Conservation (phyloP, 2,113 vertebrate genomes). For the Neogale vison region DNA sequence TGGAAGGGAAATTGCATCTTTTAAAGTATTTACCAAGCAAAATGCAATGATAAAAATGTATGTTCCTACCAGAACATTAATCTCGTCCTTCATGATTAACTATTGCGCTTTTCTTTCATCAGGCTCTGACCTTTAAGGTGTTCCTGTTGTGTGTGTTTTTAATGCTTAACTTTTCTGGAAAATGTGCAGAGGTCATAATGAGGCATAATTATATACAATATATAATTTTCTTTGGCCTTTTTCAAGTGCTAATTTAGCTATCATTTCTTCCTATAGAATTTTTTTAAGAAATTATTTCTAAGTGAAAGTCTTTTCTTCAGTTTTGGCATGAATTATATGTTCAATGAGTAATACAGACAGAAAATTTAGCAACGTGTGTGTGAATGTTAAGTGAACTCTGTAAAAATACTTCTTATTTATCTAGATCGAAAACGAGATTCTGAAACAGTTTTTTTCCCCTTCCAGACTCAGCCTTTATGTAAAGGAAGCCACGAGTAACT, state of each 20-base stretch:
- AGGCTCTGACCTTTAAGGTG: slow-evolving; percentile 78
- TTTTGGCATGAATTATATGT: slow-evolving; percentile 48
- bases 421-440: slow-evolving; percentile 4
- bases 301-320: slow-evolving; percentile 60
- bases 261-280: slow-evolving; percentile 75
- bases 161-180: slow-evolving; percentile 77
- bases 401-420: slow-evolving; percentile 46
- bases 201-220: slow-evolving; percentile 78
- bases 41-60: slow-evolving; percentile 62
- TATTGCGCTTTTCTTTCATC: slow-evolving; percentile 75
- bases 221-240: slow-evolving; percentile 81
- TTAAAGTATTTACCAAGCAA: slow-evolving; percentile 64
- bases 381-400: neutral
- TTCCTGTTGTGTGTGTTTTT: slow-evolving; percentile 76
- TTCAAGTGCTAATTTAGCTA: slow-evolving; percentile 78
- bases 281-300: slow-evolving; percentile 64
- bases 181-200: slow-evolving; percentile 79
- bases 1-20: neutral
- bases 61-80: slow-evolving; percentile 59
- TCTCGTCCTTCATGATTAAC: slow-evolving; percentile 74
- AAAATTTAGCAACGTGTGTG: neutral
- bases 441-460: neutral
- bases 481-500: neutral
- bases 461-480: neutral
- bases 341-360: slow-evolving; percentile 13